Evolutionary conservation across 2,113 vertebrate species (phyloP).

Genomic region (Tursiops truncatus): DNA sequence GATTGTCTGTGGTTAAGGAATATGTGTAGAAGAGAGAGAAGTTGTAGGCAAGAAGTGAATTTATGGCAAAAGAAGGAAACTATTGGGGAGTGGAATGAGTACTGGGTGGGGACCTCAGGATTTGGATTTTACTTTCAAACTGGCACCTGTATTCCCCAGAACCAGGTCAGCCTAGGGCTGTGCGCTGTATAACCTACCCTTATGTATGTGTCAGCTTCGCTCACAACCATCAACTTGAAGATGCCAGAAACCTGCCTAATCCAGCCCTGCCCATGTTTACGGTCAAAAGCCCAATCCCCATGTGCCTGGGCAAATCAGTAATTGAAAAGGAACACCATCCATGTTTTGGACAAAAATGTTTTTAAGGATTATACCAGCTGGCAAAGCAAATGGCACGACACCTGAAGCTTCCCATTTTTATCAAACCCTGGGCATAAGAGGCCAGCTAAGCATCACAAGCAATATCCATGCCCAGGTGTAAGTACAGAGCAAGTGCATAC

Average conservation of each 20-base stretch:
- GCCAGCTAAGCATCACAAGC: not conserved
- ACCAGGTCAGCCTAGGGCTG: not conserved
- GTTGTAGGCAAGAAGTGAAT: not conserved
- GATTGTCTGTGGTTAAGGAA: not conserved
- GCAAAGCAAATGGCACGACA: not conserved
- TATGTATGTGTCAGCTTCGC: not conserved
- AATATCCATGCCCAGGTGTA: not conserved
- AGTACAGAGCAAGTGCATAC: not conserved
- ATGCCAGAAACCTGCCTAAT: not conserved
- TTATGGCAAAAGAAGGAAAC: not conserved
- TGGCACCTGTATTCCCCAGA: not conserved
- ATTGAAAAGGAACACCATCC: not conserved
- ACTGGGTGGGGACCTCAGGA: not conserved
- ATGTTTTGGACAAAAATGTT: not conserved
- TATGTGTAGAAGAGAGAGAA: not conserved
- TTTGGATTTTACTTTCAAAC: not conserved
- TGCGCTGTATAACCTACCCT: too few species aligned
- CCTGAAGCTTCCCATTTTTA: not conserved
- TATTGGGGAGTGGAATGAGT: not conserved
- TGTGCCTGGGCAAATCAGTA: not conserved
- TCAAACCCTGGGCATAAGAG: not conserved
- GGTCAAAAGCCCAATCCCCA: not conserved
- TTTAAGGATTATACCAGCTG: not conserved
- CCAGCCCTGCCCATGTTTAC: not conserved
- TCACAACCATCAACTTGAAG: not conserved